Evolutionary conservation across 1,140 invertebrate species (phyloP), one percentile per base, ranked within the genome.

Genomic region (Drosophila equinoxialis): DNA sequence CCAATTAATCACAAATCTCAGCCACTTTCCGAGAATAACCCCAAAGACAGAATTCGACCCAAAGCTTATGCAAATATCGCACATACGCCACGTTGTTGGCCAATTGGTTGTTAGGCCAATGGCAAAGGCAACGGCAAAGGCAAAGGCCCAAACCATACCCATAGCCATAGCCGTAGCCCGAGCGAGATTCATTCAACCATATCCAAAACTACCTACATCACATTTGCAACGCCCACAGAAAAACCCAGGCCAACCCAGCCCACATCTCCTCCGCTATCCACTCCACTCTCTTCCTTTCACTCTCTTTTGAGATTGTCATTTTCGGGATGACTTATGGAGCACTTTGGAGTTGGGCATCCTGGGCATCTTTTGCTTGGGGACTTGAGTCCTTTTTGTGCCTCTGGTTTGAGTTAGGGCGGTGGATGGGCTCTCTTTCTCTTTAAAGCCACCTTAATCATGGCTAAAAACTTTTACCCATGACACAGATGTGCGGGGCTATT

Each of bases 401-500:
- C 48, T 55, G 45, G 17, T 51, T 51, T 51, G 45, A 51, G 17
- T 23, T 51, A 20, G 45, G 45, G 20, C 4, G 11, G 37, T 8
- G 2, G 10, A 11, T 37, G 7, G 8, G 35, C 20, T 48, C 23
- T 30, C 30, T 6, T 30, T 23, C 55, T 17, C 64, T 66, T 77
- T 77, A 76, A 77, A 74, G 74, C 61, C 74, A 77, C 74, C 74
- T 77, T 77, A 77, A 77, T 77, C 74, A 77, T 61, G 73, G 74
- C 39, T 57, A 45, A 39, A 33, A 65, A 62, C 71, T 48, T 65
- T 77, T 77, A 66, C 41, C 59, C 59, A 42, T 23, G 42, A 26
- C 68, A 14, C 45, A 20, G 17, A 41, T 58, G n/a, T 42, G n/a
- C 6, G 65, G 65, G 63, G 58, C 6, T n/a, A 17, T 14, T 30